These are phyloP conservation scores for Litoditis marina DNA, from an alignment of 2,888 invertebrate species.

Conservation along the genomic window DNA sequence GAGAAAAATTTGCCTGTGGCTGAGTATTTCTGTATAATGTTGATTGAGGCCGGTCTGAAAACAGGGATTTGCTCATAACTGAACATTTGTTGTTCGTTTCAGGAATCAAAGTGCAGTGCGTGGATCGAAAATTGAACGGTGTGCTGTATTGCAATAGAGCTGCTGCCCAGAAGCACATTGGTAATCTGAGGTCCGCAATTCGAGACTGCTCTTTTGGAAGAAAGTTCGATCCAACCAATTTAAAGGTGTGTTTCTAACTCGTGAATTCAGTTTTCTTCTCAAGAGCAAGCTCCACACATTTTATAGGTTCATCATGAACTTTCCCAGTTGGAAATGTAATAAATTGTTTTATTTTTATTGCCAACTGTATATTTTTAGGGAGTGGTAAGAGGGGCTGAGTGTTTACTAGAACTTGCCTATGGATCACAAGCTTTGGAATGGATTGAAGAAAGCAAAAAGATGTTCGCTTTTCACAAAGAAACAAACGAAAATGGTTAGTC, in stretches of 20 bases:
- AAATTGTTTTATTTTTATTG: slow-evolving; percentile 75
- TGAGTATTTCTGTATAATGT: no score
- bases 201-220: slow-evolving; percentile 79
- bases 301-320: no score
- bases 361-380: slow-evolving; percentile 81
- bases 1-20: no score
- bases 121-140: slow-evolving; percentile 74
- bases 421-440: slow-evolving; percentile 44
- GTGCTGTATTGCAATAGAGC: slow-evolving; percentile 86
- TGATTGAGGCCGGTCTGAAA: neutral
- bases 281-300: no score
- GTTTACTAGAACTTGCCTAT: slow-evolving; percentile 49
- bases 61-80: neutral
- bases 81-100: slow-evolving; percentile 2
- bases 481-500: slow-evolving; percentile 25
- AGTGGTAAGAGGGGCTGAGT: slow-evolving; percentile 65
- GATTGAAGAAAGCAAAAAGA: slow-evolving; percentile 36
- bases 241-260: slow-evolving; percentile 36
- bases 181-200: slow-evolving; percentile 66
- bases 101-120: slow-evolving; percentile 75
- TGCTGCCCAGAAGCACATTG: slow-evolving; percentile 80
- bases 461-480: slow-evolving; percentile 31
- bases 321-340: no score
- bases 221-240: slow-evolving; percentile 65
- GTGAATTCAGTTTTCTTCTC: slow-evolving; percentile 68